Conservation (phyloP, 1,140 invertebrate species). For the Aethina tumida region DNA sequence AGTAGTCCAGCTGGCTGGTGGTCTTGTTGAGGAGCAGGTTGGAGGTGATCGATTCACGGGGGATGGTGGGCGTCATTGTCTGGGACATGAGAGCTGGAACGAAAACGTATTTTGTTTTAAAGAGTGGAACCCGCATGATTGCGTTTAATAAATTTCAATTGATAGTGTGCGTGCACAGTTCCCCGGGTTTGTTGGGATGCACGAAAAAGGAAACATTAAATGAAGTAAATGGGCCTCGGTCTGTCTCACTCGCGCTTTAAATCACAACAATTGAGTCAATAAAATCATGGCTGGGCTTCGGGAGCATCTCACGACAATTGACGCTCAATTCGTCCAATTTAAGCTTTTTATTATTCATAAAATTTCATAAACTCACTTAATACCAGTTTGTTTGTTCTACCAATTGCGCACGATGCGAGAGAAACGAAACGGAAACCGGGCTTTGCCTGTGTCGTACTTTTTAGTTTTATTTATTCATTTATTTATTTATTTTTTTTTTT, state of each 20-base stretch:
- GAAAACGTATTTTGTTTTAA: conserved; percentile 8
- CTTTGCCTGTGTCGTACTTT: no score
- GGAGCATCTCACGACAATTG: conserved; percentile 32
- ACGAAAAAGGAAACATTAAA: conserved; percentile 32
- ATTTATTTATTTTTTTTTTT: no score
- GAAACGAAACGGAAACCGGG: no score
- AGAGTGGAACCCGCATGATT: conserved; percentile 3
- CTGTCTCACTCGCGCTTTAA: conserved; percentile 19
- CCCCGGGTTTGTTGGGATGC: no score
- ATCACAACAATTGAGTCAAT: conserved; percentile 31
- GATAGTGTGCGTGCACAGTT: no score
- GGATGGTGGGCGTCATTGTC: conserved; percentile 24
- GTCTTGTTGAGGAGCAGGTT: conserved; percentile 38
- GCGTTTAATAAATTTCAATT: conserved; percentile 2
- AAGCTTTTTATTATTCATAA: conserved; percentile 33
- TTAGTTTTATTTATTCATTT: no score
- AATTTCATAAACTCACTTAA: conserved; percentile 27
- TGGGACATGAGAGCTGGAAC: conserved; percentile 45
- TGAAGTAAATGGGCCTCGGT: conserved; percentile 13
- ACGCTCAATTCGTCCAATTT: conserved; percentile 31
- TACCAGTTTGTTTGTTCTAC: conserved; percentile 9
- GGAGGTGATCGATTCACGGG: conserved; percentile 17
- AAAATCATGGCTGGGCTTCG: conserved; percentile 25
- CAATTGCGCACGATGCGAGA: no score
- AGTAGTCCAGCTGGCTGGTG: conserved; percentile 56